These are phyloP conservation scores for Protaetia brevitarsis DNA, from an alignment of 1,140 invertebrate species.

Conservation along the genomic window DNA sequence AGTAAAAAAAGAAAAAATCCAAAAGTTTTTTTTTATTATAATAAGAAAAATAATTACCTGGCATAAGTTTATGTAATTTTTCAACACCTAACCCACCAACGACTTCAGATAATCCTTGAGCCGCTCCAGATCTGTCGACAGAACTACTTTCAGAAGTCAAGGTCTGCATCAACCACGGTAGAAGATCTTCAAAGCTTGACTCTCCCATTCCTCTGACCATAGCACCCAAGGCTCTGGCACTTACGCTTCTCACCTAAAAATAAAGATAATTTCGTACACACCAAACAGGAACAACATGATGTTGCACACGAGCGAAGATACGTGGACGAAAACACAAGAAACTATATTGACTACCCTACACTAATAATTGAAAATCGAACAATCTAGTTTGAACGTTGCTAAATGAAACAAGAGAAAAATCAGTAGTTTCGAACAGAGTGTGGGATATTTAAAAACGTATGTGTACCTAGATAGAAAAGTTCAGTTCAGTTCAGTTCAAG, in stretches of 20 bases:
- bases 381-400: too few relatives aligned
- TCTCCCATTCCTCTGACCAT: slow-evolving; percentile 98
- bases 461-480: too few relatives aligned
- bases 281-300: neutral
- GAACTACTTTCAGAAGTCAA: slow-evolving; percentile 94
- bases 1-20: slow-evolving; percentile 37
- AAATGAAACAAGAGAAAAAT: too few relatives aligned
- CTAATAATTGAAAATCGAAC: too few relatives aligned
- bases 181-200: slow-evolving; percentile 87
- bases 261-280: slow-evolving; percentile 1
- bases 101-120: slow-evolving; percentile 94
- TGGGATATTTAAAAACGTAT: too few relatives aligned
- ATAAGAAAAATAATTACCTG: slow-evolving; percentile 49
- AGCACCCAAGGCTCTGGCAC: slow-evolving; percentile 90
- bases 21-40: neutral
- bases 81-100: slow-evolving; percentile 93
- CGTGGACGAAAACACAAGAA: neutral
- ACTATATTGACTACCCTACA: too few relatives aligned
- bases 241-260: slow-evolving; percentile 83
- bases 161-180: slow-evolving; percentile 98
- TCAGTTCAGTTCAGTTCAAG: too few relatives aligned
- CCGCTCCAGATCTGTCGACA: slow-evolving; percentile 95
- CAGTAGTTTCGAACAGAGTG: too few relatives aligned
- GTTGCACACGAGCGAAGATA: neutral
- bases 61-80: slow-evolving; percentile 96